Conservation (phyloP, 2,113 vertebrate genomes). For the Lepisosteus oculatus region DNA sequence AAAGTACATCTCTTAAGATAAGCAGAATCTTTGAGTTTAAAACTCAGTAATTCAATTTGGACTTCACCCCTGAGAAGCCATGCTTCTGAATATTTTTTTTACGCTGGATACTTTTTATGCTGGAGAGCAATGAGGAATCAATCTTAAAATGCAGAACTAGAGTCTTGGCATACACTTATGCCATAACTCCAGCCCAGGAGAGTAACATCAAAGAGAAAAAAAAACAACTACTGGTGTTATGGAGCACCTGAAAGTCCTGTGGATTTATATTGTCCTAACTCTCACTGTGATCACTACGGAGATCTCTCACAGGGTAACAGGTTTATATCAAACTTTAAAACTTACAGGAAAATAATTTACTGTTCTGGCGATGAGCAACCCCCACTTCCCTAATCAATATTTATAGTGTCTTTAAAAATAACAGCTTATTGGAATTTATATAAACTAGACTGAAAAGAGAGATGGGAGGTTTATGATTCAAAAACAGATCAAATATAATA, state of each 20-base stretch:
- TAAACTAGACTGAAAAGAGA: not conserved
- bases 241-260: not conserved
- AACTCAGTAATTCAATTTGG: not conserved
- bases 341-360: not conserved
- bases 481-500: no score
- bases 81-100: not conserved
- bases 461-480: not conserved
- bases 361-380: no score
- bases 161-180: constrained; percentile 17
- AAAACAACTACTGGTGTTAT: not conserved
- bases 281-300: not conserved
- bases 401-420: no score
- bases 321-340: constrained; percentile 1
- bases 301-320: constrained; percentile 2
- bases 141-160: constrained; percentile 15
- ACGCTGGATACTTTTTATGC: not conserved
- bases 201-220: constrained; percentile 25
- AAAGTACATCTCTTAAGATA: not conserved
- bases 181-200: constrained; percentile 28
- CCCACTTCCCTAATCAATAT: no score
- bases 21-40: constrained; percentile 6
- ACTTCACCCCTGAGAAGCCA: not conserved
- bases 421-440: no score
- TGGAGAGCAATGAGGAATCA: constrained; percentile 6
- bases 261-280: constrained; percentile 3